Percentiles rank a stretch among this genome's conserved stretches.
These are phyloP conservation scores for Mustela nigripes DNA, from an alignment of 2,113 vertebrate genomes.

Conservation along the genomic window DNA sequence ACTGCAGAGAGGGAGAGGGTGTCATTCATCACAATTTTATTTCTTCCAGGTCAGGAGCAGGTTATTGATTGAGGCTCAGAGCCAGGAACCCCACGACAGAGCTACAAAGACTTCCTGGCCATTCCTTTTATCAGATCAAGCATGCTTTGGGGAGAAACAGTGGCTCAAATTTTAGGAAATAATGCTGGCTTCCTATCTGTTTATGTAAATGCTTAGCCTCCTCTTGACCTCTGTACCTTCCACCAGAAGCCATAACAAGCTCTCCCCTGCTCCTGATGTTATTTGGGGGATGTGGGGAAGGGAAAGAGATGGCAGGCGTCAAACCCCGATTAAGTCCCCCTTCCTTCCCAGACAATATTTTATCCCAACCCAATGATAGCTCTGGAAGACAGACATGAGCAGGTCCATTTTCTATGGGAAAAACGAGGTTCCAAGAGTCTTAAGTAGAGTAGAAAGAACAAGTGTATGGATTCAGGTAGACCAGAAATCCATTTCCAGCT, in stretches of 20 bases:
- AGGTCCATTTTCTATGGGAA: neutral
- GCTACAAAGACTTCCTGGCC: neutral
- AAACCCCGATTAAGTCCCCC: neutral
- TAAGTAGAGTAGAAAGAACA: neutral
- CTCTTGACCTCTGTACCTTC: neutral
- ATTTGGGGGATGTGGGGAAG: neutral
- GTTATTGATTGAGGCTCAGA: neutral
- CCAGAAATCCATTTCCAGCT: neutral
- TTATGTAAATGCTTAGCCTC: neutral
- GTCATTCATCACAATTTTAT: neutral
- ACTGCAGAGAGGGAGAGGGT: neutral
- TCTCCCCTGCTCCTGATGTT: neutral
- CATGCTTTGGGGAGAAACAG: neutral
- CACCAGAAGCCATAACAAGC: neutral
- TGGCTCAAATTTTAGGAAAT: neutral
- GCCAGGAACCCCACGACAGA: neutral
- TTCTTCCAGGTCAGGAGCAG: conserved; percentile 32
- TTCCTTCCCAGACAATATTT: neutral
- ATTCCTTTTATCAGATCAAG: neutral
- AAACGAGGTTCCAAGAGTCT: neutral
- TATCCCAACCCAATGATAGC: neutral
- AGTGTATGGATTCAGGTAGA: neutral
- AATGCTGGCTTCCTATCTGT: neutral
- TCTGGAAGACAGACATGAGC: neutral
- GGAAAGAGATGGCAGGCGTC: neutral